These are phyloP conservation scores for Taenioides sp. DNA, from an alignment of 2,797 vertebrate genomes.

Conservation along the genomic window DNA sequence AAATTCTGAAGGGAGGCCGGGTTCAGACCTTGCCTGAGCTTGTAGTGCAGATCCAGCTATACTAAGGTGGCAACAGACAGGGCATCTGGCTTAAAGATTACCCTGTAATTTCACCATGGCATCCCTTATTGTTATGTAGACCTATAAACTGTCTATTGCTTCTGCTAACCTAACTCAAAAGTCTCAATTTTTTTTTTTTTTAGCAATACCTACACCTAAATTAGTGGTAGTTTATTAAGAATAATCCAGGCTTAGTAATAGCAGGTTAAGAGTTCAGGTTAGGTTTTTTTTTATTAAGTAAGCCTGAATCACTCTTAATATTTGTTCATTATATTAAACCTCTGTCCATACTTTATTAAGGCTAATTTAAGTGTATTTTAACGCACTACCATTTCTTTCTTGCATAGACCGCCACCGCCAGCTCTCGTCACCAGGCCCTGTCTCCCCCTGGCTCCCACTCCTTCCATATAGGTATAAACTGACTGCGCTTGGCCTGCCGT, in stretches of 20 bases:
- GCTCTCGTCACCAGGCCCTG: conserved; percentile 49
- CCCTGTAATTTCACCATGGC: no score
- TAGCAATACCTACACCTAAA: no score
- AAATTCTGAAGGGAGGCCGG: background rate
- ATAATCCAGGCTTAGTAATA: no score
- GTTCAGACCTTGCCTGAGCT: background rate
- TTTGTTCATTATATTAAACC: no score
- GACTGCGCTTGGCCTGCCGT: conserved; percentile 67
- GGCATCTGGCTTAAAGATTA: background rate
- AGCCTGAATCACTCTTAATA: no score
- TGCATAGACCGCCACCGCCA: conserved; percentile 11
- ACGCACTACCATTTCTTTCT: no score
- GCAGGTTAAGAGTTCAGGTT: no score
- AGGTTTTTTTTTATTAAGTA: no score
- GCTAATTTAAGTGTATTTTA: no score
- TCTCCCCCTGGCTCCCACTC: conserved; percentile 51
- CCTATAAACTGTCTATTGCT: background rate
- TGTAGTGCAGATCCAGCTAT: background rate
- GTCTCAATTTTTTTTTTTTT: background rate
- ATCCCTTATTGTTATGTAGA: no score
- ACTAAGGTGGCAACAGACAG: background rate
- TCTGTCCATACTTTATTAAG: no score
- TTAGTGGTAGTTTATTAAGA: no score
- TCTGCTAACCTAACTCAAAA: background rate
- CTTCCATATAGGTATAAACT: conserved; percentile 60